Percentiles rank a stretch among this genome's conserved stretches.
Evolutionary conservation across 1,140 invertebrate genomes (phyloP).

Genomic region (Wiebesia pumilae): DNA sequence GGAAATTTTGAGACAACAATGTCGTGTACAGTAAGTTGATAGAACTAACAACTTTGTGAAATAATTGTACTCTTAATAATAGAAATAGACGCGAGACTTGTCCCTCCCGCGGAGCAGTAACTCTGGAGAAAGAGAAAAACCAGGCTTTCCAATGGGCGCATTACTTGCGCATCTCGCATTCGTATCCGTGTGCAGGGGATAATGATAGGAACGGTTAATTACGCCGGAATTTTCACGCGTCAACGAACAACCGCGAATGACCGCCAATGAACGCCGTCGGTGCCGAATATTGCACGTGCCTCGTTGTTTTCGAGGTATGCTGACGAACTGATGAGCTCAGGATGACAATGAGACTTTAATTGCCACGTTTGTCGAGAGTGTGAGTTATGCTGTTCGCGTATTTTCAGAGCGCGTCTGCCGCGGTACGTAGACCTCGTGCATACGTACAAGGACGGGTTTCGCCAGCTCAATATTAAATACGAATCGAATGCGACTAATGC

Average conservation of each 20-base stretch:
- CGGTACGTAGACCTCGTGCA: neutral
- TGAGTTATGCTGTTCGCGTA: neutral
- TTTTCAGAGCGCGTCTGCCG: neutral
- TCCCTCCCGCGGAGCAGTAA: too few species aligned
- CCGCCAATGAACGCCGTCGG: neutral
- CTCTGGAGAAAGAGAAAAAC: too few species aligned
- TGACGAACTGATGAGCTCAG: neutral
- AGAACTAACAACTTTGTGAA: too few species aligned
- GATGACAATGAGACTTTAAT: slow-evolving; percentile 35
- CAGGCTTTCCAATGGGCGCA: too few species aligned
- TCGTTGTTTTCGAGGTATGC: neutral
- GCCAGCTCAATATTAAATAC: too few species aligned
- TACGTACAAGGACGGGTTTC: too few species aligned
- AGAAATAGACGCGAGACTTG: too few species aligned
- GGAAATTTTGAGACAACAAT: too few species aligned
- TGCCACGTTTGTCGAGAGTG: neutral
- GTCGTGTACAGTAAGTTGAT: too few species aligned
- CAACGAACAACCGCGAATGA: neutral
- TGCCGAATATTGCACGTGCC: neutral
- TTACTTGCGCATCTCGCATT: neutral
- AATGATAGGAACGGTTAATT: neutral
- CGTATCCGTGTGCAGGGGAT: neutral
- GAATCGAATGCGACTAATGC: too few species aligned
- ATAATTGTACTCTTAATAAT: too few species aligned
- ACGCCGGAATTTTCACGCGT: neutral